Conservation (phyloP, 2,797 vertebrate species). For the Rhynchotus rufescens region DNA sequence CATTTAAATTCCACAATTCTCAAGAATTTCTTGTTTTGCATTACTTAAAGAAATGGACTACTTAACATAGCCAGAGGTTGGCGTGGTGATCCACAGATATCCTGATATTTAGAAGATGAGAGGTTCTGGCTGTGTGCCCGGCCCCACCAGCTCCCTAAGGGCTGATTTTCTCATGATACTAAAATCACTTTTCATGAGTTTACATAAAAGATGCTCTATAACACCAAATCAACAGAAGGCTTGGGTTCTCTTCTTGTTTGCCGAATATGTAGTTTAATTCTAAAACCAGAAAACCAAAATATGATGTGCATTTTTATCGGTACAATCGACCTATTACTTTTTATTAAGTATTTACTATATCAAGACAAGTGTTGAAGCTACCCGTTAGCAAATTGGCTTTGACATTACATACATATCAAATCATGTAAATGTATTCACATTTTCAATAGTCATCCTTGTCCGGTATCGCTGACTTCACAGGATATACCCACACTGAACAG, state of each 20-base stretch:
- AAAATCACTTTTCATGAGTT: slow-evolving; percentile 42
- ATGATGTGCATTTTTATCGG: neutral
- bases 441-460: neutral
- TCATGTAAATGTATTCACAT: neutral
- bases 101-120: slow-evolving; percentile 2
- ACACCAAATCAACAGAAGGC: slow-evolving; percentile 35
- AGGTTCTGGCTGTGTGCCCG: slow-evolving; percentile 36
- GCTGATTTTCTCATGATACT: neutral
- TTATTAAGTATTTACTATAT: neutral
- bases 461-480: neutral
- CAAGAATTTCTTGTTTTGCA: neutral
- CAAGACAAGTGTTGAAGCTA: neutral
- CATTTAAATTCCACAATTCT: neutral
- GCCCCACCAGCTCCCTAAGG: slow-evolving; percentile 12
- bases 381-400: neutral
- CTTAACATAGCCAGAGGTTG: neutral
- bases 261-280: neutral
- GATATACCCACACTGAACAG: neutral
- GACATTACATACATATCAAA: neutral
- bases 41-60: neutral
- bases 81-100: neutral
- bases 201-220: slow-evolving; percentile 33
- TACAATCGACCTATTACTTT: neutral
- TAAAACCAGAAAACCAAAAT: neutral
- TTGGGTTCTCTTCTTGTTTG: slow-evolving; percentile 16